Evolutionary conservation across 2,888 invertebrate genomes (phyloP).

Genomic region (Drosophila multiciliata): DNA sequence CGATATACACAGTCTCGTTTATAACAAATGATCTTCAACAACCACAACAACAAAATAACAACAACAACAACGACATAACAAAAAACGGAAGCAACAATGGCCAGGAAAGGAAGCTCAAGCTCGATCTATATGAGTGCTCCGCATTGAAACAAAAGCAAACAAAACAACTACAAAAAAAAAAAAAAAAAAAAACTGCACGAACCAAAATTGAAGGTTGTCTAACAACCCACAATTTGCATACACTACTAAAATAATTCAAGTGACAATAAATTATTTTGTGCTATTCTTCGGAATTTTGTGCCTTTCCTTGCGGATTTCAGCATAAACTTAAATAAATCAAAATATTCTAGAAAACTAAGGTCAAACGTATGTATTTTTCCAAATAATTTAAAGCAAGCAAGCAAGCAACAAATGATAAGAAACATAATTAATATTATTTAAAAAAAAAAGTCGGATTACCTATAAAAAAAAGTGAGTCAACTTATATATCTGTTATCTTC

Average conservation of each 20-base stretch:
- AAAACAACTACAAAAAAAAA: slow-evolving; percentile 7
- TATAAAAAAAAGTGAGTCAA: neutral
- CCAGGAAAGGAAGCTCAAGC: slow-evolving; percentile 50
- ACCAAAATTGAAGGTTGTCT: slow-evolving; percentile 4
- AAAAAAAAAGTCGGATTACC: neutral
- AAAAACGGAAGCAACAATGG: slow-evolving; percentile 67
- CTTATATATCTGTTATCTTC: neutral
- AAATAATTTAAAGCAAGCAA: neutral
- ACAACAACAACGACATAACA: slow-evolving; percentile 16
- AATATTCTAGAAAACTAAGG: neutral
- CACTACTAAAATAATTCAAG: slow-evolving; percentile 4
- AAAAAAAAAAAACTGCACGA: slow-evolving; percentile 7
- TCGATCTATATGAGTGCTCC: slow-evolving; percentile 46
- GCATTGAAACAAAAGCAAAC: slow-evolving; percentile 12
- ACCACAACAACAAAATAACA: slow-evolving; percentile 11
- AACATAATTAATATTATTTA: neutral
- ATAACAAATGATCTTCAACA: slow-evolving; percentile 70
- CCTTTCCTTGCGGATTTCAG: neutral
- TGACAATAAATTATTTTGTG: neutral
- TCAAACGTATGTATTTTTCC: neutral
- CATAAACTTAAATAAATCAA: neutral
- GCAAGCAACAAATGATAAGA: neutral
- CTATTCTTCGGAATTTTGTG: neutral
- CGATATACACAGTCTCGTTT: slow-evolving; percentile 59
- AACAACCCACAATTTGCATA: slow-evolving; percentile 18